Percentiles rank a stretch among this genome's conserved stretches.
Conservation (phyloP, 2,113 vertebrate species). For the Delphinus delphis region DNA sequence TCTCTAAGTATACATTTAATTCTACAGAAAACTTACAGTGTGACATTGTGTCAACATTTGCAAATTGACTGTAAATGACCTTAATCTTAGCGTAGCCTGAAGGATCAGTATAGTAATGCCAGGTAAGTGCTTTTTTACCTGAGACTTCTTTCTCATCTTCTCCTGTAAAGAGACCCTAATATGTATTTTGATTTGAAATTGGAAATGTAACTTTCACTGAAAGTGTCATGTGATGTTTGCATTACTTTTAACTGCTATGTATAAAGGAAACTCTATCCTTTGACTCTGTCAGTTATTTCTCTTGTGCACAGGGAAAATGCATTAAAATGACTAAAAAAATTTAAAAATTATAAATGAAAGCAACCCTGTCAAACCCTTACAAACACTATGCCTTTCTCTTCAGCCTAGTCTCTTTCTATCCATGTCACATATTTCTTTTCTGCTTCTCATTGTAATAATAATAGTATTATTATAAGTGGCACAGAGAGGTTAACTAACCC, state of each 20-base stretch:
- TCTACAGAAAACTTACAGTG: conserved; percentile 83
- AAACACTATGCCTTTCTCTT: background rate
- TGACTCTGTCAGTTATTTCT: conserved; percentile 84
- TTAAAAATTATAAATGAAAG: conserved; percentile 56
- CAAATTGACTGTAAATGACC: conserved; percentile 82
- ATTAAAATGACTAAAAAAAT: conserved; percentile 80
- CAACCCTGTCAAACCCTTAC: background rate
- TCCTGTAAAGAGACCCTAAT: conserved; percentile 77
- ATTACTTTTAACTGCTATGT: conserved; percentile 84
- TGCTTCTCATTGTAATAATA: background rate
- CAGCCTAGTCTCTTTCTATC: background rate
- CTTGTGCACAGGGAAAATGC: conserved; percentile 88
- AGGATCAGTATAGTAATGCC: conserved; percentile 76
- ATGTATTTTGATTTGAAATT: conserved; percentile 83
- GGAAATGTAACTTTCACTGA: conserved; percentile 79
- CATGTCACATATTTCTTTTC: background rate
- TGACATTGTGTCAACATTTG: conserved; percentile 82
- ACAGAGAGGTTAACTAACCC: background rate
- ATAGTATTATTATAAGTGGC: background rate
- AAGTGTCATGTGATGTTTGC: conserved; percentile 84
- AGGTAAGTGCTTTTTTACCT: conserved; percentile 79
- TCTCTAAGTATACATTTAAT: conserved; percentile 82
- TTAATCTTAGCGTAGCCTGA: conserved; percentile 80
- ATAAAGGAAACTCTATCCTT: conserved; percentile 83
- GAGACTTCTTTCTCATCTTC: conserved; percentile 78